Percentiles rank a stretch among this genome's conserved stretches.
These are phyloP conservation scores for Sarcophilus harrisii DNA, from an alignment of 2,797 vertebrate species.

Conservation along the genomic window DNA sequence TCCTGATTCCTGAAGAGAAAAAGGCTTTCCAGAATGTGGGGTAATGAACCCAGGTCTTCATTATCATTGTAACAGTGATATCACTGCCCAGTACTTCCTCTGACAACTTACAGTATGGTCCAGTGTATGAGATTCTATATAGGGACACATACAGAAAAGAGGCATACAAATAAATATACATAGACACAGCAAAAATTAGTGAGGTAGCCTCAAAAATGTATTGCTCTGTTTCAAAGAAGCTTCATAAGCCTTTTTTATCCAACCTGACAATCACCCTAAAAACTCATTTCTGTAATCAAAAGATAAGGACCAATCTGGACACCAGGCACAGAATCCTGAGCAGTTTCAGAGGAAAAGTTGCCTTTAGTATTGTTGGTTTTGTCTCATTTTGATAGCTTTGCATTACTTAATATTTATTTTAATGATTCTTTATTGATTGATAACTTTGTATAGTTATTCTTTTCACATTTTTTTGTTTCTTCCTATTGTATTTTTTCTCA, in stretches of 20 bases:
- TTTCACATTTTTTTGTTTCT: not conserved
- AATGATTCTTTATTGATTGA: not conserved
- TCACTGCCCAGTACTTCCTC: no score
- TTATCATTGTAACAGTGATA: no score
- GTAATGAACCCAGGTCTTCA: no score
- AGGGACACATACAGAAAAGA: not conserved
- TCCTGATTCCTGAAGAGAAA: no score
- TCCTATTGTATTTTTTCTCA: not conserved
- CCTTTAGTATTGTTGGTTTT: not conserved
- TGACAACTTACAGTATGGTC: not conserved
- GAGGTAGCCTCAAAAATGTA: not conserved
- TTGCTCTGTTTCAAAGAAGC: not conserved
- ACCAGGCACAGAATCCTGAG: not conserved
- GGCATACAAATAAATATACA: not conserved
- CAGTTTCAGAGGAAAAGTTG: not conserved
- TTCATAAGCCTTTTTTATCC: not conserved
- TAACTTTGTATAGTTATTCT: not conserved
- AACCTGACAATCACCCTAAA: not conserved
- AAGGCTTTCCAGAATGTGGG: no score
- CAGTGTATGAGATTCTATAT: not conserved
- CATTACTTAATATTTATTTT: not conserved
- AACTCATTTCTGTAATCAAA: not conserved
- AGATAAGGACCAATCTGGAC: not conserved
- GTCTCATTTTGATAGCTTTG: not conserved
- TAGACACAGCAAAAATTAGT: not conserved